These are phyloP conservation scores for Nomada ferruginata DNA, from an alignment of 2,888 invertebrate genomes.

Conservation along the genomic window DNA sequence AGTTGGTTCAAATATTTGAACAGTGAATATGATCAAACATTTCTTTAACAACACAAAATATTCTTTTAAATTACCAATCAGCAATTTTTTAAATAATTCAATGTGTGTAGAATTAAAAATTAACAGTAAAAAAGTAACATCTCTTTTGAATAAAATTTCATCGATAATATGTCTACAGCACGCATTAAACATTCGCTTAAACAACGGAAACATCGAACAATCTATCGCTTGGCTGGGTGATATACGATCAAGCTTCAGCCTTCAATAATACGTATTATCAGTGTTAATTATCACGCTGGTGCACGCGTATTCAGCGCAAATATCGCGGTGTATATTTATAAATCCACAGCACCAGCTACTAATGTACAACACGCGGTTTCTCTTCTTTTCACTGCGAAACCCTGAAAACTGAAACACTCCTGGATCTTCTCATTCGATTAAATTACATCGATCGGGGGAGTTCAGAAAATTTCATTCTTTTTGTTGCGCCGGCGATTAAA, in stretches of 20 bases:
- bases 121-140: too few species aligned
- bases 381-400: not conserved
- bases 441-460: not conserved
- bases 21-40: too few species aligned
- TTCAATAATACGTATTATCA: slow-evolving; percentile 44
- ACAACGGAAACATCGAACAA: slow-evolving; percentile 25
- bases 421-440: not conserved
- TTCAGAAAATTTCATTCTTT: not conserved
- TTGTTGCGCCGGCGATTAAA: not conserved
- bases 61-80: too few species aligned
- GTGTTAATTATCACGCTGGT: slow-evolving; percentile 38
- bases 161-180: not conserved
- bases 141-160: not conserved
- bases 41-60: too few species aligned
- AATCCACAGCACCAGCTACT: not conserved
- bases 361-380: not conserved
- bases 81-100: too few species aligned
- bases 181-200: slow-evolving; percentile 16
- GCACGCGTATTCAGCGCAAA: not conserved
- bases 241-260: slow-evolving; percentile 11
- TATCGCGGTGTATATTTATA: slow-evolving; percentile 25
- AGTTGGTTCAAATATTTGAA: too few species aligned
- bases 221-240: slow-evolving; percentile 4
- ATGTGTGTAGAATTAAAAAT: too few species aligned
- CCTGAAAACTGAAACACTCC: not conserved